Conservation (phyloP, 2,888 invertebrate species). For the Julus scandinavius region DNA sequence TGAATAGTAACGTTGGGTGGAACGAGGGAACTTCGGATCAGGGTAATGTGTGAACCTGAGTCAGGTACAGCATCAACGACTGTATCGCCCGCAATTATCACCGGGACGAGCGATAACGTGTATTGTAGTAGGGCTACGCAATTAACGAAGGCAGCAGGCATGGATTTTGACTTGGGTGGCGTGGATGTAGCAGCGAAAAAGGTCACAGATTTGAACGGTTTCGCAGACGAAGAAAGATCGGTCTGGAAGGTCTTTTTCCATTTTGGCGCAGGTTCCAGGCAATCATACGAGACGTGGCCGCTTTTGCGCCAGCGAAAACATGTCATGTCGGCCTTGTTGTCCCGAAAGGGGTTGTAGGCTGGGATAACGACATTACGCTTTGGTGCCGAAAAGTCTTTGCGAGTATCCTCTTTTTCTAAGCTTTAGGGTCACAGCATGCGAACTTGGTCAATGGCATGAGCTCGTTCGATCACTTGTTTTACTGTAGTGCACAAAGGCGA, state of each 20-base stretch:
- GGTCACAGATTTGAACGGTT: no score
- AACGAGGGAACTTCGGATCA: neutral
- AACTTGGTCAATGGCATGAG: neutral
- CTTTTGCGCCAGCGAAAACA: neutral
- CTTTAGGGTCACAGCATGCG: no score
- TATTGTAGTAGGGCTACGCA: no score
- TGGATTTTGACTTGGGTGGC: neutral
- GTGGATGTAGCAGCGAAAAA: neutral
- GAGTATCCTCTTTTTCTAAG: no score
- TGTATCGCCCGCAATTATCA: neutral
- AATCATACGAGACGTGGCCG: neutral
- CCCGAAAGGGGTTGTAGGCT: neutral
- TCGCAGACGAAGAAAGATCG: neutral
- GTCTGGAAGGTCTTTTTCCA: neutral
- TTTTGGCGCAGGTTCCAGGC: neutral
- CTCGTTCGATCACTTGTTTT: neutral
- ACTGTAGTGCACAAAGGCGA: no score
- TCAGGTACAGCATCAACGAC: neutral
- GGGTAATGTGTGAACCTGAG: neutral
- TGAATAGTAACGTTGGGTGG: neutral
- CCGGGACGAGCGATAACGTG: neutral
- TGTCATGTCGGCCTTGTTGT: neutral
- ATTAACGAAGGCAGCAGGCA: no score
- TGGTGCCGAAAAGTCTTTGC: no score
- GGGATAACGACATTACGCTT: neutral